Conservation (phyloP, 2,113 vertebrate species). For the Leucosticte australis region DNA sequence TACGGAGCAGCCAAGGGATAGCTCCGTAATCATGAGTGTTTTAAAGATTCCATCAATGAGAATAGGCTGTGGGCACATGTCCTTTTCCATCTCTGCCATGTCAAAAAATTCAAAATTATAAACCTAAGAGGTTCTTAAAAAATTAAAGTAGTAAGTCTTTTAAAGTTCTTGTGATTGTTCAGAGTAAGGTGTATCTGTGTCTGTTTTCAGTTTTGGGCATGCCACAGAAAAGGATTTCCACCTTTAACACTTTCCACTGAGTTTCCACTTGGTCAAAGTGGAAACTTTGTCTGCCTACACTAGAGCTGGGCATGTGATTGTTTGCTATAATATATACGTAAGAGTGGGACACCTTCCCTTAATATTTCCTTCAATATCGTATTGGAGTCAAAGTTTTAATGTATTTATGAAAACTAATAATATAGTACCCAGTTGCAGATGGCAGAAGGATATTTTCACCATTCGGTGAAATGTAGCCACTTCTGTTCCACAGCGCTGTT, state of each 20-base stretch:
- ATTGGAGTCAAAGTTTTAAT: background rate
- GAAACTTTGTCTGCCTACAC: background rate
- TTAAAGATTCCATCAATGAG: background rate
- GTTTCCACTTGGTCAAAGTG: too few relatives aligned
- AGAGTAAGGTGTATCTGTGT: background rate
- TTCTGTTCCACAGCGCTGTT: rapidly evolving
- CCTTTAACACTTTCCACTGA: background rate
- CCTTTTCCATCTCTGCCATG: background rate
- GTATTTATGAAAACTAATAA: background rate
- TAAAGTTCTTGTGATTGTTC: background rate
- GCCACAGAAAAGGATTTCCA: background rate
- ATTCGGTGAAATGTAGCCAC: background rate
- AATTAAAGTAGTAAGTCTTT: background rate
- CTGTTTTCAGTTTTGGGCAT: background rate
- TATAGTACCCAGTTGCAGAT: background rate
- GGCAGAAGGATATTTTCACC: background rate
- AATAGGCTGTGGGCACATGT: background rate
- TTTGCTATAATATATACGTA: background rate
- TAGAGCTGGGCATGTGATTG: background rate
- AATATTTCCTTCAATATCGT: background rate
- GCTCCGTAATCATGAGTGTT: background rate
- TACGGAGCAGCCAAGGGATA: background rate
- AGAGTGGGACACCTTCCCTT: background rate
- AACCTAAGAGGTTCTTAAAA: background rate
- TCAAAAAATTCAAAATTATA: background rate